Evolutionary conservation across 1,140 invertebrate genomes (phyloP), one percentile per base, ranked within the genome.

Genomic region (Macrostomum lignano): DNA sequence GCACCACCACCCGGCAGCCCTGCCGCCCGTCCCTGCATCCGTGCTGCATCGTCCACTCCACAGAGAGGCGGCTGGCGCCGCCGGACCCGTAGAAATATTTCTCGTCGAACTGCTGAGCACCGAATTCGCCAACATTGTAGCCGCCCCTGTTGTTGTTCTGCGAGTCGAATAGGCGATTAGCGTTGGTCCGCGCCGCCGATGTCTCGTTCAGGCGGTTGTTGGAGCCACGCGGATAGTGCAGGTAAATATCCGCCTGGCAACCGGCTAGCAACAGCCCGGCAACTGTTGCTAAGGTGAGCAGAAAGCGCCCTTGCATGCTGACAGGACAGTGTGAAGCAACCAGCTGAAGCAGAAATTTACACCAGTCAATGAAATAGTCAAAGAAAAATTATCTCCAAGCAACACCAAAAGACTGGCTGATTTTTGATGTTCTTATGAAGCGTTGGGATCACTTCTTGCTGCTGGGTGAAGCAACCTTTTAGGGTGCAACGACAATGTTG

Each of bases 31-130:
- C 49, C 43, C 10, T 52, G 46, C 54, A 57, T 6, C 54, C 54
- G 44, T 57, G 54, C 36, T 57, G 54, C 40, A 51, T 52, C 23
- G 51, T 55, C 54, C 52, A 57, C 39, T 55, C 51, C 5, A 55
- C 20, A 5, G 34, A 42, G 21, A 57, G 31, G 20, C 37, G 41
- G 48, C 13, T 46, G 35, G 3, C 47, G 46, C 20, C 40, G 25
- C 25, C 34, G 39, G 20, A 17, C 25, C 54, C 55, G 42, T 54
- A 50, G 37, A 55, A 55, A 40, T 52, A 57, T 46, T 48, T 47
- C 52, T 55, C n/a, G 36, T 36, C 14, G 10, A 29, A 20, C 10
- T 21, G 13, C 4, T 37, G 11, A n/a, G 25, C 17, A 9, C 9
- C 11, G 35, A 7, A 24, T n/a, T 55, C 54, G 9, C 52, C 52